Evolutionary conservation across 2,797 vertebrate genomes (phyloP).

Genomic region (Ataeniobius toweri): DNA sequence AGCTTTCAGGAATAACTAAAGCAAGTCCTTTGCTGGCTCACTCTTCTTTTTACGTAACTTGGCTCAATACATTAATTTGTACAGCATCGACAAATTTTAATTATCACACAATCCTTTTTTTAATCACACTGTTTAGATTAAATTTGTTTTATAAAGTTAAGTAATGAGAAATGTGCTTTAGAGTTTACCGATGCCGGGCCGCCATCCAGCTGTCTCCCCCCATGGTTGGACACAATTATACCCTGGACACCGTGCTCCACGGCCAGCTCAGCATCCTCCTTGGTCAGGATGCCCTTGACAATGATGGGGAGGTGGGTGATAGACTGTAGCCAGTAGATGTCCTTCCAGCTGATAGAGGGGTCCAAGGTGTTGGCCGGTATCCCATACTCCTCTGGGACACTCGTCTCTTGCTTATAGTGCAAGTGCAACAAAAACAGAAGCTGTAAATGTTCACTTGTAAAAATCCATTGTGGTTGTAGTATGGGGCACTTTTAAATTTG

Average conservation of each 20-base stretch:
- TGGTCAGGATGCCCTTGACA: constrained; percentile 95
- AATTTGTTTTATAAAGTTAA: not conserved
- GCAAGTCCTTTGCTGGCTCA: not conserved
- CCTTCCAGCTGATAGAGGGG: constrained; percentile 90
- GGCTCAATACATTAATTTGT: not conserved
- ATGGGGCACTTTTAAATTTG: not conserved
- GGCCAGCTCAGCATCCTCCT: constrained; percentile 93
- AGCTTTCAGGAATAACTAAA: not conserved
- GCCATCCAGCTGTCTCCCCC: constrained; percentile 94
- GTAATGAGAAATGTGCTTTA: too few species aligned
- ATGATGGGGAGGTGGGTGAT: constrained; percentile 90
- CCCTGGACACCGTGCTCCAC: constrained; percentile 89
- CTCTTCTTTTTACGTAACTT: not conserved
- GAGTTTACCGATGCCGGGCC: constrained; percentile 85
- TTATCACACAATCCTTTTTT: too few species aligned
- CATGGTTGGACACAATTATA: constrained; percentile 96
- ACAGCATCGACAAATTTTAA: not conserved
- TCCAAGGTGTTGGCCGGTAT: constrained; percentile 84
- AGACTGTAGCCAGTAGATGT: constrained; percentile 88
- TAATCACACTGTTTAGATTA: too few species aligned
- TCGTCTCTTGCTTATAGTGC: constrained; percentile 67
- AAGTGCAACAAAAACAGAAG: not conserved
- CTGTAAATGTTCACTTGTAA: not conserved
- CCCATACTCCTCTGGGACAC: constrained; percentile 73
- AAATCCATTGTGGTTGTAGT: not conserved